A percentile compares a stretch with the other conserved stretches of the same genome.
phyloP scores from a whole-genome alignment of 2,888 invertebrate species.

The Cerceris ruficornis region DNA sequence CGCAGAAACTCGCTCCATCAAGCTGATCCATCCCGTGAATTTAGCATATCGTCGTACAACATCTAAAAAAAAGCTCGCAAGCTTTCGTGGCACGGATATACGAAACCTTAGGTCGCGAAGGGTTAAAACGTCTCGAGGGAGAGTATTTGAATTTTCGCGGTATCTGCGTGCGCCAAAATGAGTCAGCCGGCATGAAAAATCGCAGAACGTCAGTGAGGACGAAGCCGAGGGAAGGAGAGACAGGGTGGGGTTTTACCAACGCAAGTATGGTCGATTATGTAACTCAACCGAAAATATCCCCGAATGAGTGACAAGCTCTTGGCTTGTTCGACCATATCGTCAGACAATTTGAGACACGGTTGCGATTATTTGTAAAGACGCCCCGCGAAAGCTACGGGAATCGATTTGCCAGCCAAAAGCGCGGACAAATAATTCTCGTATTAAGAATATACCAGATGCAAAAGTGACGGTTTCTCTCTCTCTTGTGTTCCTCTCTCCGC shows the following conservation, averaged over 20 bases:
- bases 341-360: constrained; percentile 59
- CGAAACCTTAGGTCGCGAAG: not conserved
- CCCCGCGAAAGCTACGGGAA: constrained; percentile 9
- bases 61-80: too few relatives aligned
- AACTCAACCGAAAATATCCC: constrained; percentile 72
- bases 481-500: too few relatives aligned
- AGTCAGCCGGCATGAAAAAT: constrained; percentile 59
- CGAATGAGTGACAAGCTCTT: constrained; percentile 76
- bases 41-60: too few relatives aligned
- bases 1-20: too few relatives aligned
- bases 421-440: constrained; percentile 10
- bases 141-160: not conserved
- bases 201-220: constrained; percentile 15
- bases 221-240: constrained; percentile 16
- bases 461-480: constrained; percentile 1
- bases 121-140: not conserved
- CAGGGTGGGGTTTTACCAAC: constrained; percentile 30
- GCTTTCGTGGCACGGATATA: too few relatives aligned
- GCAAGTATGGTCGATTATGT: constrained; percentile 61
- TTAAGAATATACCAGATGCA: not conserved
- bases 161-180: constrained; percentile 42
- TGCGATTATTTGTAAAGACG: constrained; percentile 47
- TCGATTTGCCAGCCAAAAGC: constrained; percentile 41
- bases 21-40: too few relatives aligned
- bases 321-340: constrained; percentile 68